These are phyloP conservation scores for Clarias laeviceps DNA, from an alignment of 2,797 vertebrate genomes.

Conservation along the genomic window DNA sequence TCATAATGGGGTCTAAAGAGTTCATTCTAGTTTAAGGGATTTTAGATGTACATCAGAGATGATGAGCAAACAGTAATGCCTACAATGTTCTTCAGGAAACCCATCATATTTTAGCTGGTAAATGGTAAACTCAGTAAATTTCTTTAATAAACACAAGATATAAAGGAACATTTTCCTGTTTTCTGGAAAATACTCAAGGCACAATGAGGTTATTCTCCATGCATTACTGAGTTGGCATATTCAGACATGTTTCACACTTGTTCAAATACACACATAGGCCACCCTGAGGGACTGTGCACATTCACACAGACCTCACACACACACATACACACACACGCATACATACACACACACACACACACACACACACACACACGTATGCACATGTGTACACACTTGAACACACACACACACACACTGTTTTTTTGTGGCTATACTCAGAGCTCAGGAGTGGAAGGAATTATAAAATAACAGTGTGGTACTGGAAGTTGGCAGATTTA, in stretches of 20 bases:
- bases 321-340: conserved; percentile 13
- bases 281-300: conserved; percentile 6
- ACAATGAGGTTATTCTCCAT: conserved; percentile 9
- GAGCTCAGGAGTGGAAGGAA: conserved; percentile 33
- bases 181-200: neutral
- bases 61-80: neutral
- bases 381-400: neutral
- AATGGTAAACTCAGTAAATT: neutral
- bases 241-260: conserved; percentile 23
- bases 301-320: conserved; percentile 20
- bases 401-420: conserved; percentile 22
- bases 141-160: conserved; percentile 13
- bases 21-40: neutral
- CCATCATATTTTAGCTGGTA: neutral
- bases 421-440: conserved; percentile 18
- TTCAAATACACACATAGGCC: conserved; percentile 39
- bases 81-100: neutral
- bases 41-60: neutral
- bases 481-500: conserved; percentile 4
- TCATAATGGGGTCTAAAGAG: neutral
- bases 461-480: conserved; percentile 22
- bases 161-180: conserved; percentile 21
- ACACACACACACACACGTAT: neutral
- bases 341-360: conserved; percentile 5
- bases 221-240: conserved; percentile 23